Conservation (phyloP, 2,888 invertebrate species). For the Alentia gelatinosa region DNA sequence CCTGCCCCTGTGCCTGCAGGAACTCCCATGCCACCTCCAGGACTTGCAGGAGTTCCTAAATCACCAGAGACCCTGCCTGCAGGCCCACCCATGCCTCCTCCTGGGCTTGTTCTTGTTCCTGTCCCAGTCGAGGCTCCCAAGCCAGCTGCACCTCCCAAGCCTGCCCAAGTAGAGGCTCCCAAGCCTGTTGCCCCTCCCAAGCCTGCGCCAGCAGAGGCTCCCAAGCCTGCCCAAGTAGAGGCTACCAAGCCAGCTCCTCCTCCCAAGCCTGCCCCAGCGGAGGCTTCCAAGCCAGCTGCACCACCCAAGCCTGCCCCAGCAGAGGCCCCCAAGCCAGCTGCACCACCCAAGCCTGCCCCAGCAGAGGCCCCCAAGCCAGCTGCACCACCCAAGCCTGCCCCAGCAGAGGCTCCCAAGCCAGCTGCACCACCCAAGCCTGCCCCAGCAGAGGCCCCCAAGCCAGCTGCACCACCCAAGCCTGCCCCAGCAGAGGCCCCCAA, state of each 20-base stretch:
- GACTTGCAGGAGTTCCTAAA: background rate
- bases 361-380: background rate
- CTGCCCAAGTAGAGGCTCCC: background rate
- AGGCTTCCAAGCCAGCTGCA: background rate
- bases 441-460: background rate
- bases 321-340: background rate
- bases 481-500: background rate
- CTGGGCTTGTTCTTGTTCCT: background rate
- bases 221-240: background rate
- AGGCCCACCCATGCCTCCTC: background rate
- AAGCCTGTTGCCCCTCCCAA: background rate
- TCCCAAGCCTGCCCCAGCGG: background rate
- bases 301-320: background rate
- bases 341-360: too few relatives aligned
- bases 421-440: background rate
- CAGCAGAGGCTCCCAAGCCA: background rate
- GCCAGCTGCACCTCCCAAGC: background rate
- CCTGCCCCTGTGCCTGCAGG: background rate
- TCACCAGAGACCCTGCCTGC: too few relatives aligned
- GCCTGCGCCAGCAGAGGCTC: background rate
- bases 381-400: background rate
- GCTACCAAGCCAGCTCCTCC: background rate
- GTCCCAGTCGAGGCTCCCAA: background rate
- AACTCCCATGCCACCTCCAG: background rate
- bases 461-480: background rate